Evolutionary conservation across 2,113 vertebrate species (phyloP).

Genomic region (Zosterops borbonicus): DNA sequence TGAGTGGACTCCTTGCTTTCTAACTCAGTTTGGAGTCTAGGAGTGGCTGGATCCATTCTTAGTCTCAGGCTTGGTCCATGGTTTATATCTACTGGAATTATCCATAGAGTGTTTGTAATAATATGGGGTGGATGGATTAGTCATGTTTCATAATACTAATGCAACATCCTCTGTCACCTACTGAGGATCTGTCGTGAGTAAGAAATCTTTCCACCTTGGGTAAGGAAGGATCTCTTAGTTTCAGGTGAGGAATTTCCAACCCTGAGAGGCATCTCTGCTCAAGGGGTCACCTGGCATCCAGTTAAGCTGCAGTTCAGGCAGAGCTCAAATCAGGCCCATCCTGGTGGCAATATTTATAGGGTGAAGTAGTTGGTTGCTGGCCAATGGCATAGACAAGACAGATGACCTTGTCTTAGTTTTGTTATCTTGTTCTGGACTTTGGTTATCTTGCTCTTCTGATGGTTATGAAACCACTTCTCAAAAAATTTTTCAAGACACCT

Average conservation of each 20-base stretch:
- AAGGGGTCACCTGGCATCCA: not conserved
- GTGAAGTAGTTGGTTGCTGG: not conserved
- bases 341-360: not conserved
- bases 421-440: not conserved
- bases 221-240: not conserved
- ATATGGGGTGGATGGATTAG: not conserved
- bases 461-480: not conserved
- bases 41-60: not conserved
- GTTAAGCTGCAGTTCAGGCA: not conserved
- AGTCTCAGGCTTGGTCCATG: not conserved
- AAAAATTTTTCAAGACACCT: not conserved
- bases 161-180: not conserved
- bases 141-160: not conserved
- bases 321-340: not conserved
- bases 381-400: not conserved
- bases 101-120: not conserved
- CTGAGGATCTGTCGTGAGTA: accelerated
- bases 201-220: not conserved
- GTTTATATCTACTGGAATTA: not conserved
- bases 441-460: not conserved
- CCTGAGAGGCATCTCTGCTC: not conserved
- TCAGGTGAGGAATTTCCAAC: not conserved
- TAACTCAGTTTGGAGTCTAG: not conserved
- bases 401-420: not conserved
- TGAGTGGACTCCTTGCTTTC: not conserved